These are phyloP conservation scores for Porites lutea DNA, from an alignment of 64 coral and sea anemone genomes.

Conservation along the genomic window DNA sequence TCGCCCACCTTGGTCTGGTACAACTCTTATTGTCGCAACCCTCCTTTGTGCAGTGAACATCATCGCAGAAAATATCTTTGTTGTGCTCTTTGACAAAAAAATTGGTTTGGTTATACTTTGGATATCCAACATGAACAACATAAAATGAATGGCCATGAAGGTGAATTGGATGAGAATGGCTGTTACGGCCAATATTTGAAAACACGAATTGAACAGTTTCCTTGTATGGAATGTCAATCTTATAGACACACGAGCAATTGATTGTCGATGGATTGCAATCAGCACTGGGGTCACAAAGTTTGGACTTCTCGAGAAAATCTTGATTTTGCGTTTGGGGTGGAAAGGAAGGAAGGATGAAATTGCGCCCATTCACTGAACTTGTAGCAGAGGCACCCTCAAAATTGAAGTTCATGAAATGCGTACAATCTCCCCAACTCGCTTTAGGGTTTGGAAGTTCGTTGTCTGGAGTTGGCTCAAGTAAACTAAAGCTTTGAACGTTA, in stretches of 20 bases:
- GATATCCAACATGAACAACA: too few species aligned
- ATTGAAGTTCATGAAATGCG: conserved; percentile 65
- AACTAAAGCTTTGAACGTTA: conserved; percentile 37
- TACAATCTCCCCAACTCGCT: not conserved
- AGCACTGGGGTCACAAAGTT: conserved; percentile 13
- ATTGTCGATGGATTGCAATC: conserved; percentile 21
- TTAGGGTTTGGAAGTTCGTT: conserved; percentile 38
- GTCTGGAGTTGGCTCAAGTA: conserved; percentile 22
- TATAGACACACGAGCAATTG: conserved; percentile 51
- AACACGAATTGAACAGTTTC: conserved; percentile 79
- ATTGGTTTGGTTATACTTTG: conserved; percentile 34
- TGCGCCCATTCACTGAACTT: conserved; percentile 55
- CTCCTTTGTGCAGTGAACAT: not conserved
- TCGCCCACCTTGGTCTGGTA: conserved; percentile 41
- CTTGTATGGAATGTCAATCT: conserved; percentile 36
- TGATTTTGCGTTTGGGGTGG: conserved; percentile 50
- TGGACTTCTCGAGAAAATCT: not conserved
- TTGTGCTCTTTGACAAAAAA: conserved; percentile 24
- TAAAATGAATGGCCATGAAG: conserved; percentile 64
- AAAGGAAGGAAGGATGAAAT: conserved; percentile 48
- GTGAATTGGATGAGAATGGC: conserved; percentile 52
- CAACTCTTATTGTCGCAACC: not conserved
- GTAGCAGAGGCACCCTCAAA: conserved; percentile 53
- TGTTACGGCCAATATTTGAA: not conserved
- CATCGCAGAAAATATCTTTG: conserved; percentile 67